Percentiles rank a stretch among this genome's conserved stretches.
Conservation (phyloP, 2,113 vertebrate genomes). For the Python bivittatus region DNA sequence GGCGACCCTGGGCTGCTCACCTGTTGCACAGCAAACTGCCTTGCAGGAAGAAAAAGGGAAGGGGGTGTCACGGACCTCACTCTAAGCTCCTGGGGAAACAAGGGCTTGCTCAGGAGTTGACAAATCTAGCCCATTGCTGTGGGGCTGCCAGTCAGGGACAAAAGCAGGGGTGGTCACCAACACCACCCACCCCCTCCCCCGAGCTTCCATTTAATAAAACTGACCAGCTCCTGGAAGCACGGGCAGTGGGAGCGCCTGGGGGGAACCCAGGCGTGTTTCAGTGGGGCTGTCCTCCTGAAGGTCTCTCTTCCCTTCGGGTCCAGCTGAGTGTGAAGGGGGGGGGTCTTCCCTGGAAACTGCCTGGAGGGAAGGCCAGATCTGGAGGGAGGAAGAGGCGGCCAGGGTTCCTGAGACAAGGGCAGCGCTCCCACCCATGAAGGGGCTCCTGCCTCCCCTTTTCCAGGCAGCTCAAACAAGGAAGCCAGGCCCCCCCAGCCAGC, state of each 20-base stretch:
- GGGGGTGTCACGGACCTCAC: neutral
- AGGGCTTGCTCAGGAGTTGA: neutral
- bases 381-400: neutral
- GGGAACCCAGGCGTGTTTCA: neutral
- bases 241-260: neutral
- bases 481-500: neutral
- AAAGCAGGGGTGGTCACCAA: neutral
- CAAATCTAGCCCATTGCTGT: neutral
- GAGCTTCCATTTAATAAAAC: neutral
- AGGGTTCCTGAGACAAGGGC: neutral
- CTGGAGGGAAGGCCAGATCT: neutral
- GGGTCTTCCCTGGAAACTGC: neutral
- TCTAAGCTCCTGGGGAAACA: neutral
- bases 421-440: neutral
- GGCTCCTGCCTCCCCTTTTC: slow-evolving; percentile 57
- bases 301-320: neutral
- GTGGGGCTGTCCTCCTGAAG: neutral
- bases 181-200: neutral
- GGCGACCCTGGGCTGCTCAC: neutral
- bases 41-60: neutral
- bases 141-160: neutral
- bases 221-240: neutral
- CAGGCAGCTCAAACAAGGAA: slow-evolving; percentile 73
- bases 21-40: neutral
- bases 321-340: no score